Evolutionary conservation across 2,797 vertebrate genomes (phyloP), one percentile per base, ranked within the genome.

Genomic region (Acomys russatus): DNA sequence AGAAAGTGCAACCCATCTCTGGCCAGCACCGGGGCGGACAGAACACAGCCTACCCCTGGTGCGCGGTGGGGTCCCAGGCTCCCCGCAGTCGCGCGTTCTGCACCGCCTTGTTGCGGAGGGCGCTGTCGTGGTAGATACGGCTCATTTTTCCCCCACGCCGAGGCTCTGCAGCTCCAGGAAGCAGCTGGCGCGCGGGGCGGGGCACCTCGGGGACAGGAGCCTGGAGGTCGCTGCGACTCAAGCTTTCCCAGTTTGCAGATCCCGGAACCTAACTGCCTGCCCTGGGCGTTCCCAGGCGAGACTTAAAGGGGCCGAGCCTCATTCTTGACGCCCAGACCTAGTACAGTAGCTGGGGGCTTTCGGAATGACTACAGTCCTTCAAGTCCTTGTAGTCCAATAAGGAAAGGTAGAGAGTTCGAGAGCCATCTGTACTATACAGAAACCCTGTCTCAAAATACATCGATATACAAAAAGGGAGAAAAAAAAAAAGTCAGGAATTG

Each of bases 71-170:
- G 33, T 98, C 97, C 99, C 99, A 99, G 4, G 87, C 95, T 0
- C 97, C 85, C 0, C 87, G 96, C 76, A 98, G 49, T 78, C 38
- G 98, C 78, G 99, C 98, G 86, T 97, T 98, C 76, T 98, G 98
- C 2, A 99, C 99, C 0, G 99, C 98, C 97, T 99, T 99, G 96
- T 99, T 99, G 92, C 97, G 98, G 76, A 99, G 98, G 86, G 97
- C 98, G n/a, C 98, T 95, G 97, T 99, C 98, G 14, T 99, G 91
- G 94, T 99, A 99, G 97, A 99, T 99, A 51, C 99, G 98, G 94
- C 99, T 99, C 99, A 99, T 99, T 28, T 91, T 95, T 1, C 56
- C 9, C 56, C 30, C 30, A 6, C 11, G 2, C 38, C n/a, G 2
- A 11, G 25, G 66, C 54, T 49, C 28, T 2, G 64, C 30, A 30